These are phyloP conservation scores for Heteromormyrus szaboi DNA, from an alignment of 2,797 vertebrate species.

Conservation along the genomic window DNA sequence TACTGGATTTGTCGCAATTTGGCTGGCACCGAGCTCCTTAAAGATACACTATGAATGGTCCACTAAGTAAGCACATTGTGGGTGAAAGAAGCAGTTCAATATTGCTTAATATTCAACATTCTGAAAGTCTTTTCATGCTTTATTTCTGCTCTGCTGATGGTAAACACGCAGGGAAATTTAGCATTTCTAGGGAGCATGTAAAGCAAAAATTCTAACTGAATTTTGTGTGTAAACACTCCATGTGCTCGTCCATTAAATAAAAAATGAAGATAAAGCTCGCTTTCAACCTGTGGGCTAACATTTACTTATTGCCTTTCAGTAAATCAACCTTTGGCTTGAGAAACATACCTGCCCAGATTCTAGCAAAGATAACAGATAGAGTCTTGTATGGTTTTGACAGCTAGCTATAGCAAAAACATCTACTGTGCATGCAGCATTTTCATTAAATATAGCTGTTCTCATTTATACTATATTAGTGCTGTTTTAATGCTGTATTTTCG, in stretches of 20 bases:
- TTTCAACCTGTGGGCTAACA: neutral
- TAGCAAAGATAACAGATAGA: neutral
- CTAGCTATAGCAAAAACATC: neutral
- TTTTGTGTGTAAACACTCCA: neutral
- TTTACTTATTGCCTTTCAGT: neutral
- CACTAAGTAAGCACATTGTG: neutral
- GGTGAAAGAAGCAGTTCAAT: conserved; percentile 10
- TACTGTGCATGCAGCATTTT: neutral
- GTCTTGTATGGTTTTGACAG: neutral
- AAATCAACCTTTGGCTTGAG: neutral
- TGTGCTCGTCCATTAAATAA: neutral
- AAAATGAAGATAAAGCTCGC: neutral
- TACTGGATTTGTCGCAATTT: neutral
- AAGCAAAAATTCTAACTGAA: neutral
- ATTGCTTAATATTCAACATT: neutral
- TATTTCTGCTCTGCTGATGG: neutral
- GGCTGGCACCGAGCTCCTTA: neutral
- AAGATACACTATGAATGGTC: neutral
- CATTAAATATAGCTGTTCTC: neutral
- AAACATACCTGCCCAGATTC: neutral
- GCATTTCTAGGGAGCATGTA: neutral
- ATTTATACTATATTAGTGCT: neutral
- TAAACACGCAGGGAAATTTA: neutral
- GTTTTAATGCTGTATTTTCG: neutral
- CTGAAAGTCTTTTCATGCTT: neutral